Evolutionary conservation across 92 coral and sea anemone species (phyloP), one percentile per base, ranked within the genome.

Genomic region (Paramuricea clavata): DNA sequence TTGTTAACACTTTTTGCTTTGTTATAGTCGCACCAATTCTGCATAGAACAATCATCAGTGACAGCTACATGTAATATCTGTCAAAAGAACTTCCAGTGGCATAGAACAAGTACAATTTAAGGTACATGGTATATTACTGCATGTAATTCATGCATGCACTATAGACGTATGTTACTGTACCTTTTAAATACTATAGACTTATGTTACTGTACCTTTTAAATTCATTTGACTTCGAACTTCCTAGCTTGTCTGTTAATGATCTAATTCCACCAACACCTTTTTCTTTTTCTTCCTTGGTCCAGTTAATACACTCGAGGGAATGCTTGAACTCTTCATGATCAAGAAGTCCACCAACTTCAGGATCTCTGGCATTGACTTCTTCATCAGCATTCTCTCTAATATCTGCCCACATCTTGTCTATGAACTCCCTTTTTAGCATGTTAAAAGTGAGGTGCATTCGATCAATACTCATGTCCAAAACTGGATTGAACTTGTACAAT

Each of bases 221-320:
- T n/a, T 93, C 94, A 57, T 86, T 87, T 9, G 94, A 89, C 54
- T 91, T 93, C 94, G 94, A 93, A 54, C 91, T 71, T 33, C 94
- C 97, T 2, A 92, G 87, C 74, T 93, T 93, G 70, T 91, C 94
- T 0, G 97, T 93, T 4, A 93, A 70, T 25, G 82, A 50, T 27
- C 78, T 69, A 49, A 93, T 11, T 34, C 87, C 74, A 1, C 90
- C 97, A 10, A 92, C 94, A 76, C 94, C 93, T 28, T 78, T 92
- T 3, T 71, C 89, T 49, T 92, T 93, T 33, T 91, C 93, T 61
- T 93, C 92, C 2, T 78, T 21, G 1, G 89, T 73, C 93, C 97
- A 93, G 19, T 42, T 12, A 49, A 93, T 86, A 34, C 91, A 90
- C 31, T 50, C 69, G 47, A 89, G 88, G 30, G 89, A 91, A 33